Evolutionary conservation across 2,797 vertebrate genomes (phyloP).

Genomic region (Oreortyx pictus): DNA sequence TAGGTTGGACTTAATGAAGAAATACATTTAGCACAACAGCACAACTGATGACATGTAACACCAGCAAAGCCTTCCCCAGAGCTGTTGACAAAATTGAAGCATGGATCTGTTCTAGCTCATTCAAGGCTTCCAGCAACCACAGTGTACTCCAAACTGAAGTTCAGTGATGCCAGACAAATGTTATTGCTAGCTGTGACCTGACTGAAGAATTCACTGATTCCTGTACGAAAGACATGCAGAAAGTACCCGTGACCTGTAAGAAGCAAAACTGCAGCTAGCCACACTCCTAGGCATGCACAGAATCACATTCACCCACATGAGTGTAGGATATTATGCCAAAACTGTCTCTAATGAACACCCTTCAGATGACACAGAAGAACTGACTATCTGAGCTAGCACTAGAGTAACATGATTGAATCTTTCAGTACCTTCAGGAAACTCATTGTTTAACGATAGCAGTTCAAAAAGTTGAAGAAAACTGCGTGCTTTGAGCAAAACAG

Average conservation of each 20-base stretch:
- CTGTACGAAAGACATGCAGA: not conserved
- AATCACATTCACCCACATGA: not conserved
- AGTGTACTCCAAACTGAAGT: not conserved
- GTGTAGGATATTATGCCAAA: not conserved
- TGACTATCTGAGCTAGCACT: not conserved
- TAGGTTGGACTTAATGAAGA: slow-evolving; percentile 64
- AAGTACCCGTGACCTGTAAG: not conserved
- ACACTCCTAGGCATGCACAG: not conserved
- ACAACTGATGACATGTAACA: slow-evolving; percentile 24
- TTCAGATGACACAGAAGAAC: not conserved
- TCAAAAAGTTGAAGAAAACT: not conserved
- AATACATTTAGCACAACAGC: slow-evolving; percentile 22
- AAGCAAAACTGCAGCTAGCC: not conserved
- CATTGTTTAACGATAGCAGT: not conserved
- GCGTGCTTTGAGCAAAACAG: not conserved
- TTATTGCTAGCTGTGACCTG: not conserved
- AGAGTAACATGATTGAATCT: not conserved
- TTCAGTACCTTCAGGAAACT: not conserved
- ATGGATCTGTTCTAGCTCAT: slow-evolving; percentile 36
- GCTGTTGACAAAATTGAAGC: slow-evolving; percentile 60
- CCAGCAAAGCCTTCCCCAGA: slow-evolving; percentile 52
- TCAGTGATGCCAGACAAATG: not conserved
- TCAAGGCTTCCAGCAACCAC: slow-evolving; percentile 45
- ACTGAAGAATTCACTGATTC: not conserved
- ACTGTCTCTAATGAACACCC: not conserved